A percentile compares a stretch with the other conserved stretches of the same genome.
These are phyloP conservation scores for Euzophera pinguis DNA, from an alignment of 2,888 invertebrate genomes.

Conservation along the genomic window DNA sequence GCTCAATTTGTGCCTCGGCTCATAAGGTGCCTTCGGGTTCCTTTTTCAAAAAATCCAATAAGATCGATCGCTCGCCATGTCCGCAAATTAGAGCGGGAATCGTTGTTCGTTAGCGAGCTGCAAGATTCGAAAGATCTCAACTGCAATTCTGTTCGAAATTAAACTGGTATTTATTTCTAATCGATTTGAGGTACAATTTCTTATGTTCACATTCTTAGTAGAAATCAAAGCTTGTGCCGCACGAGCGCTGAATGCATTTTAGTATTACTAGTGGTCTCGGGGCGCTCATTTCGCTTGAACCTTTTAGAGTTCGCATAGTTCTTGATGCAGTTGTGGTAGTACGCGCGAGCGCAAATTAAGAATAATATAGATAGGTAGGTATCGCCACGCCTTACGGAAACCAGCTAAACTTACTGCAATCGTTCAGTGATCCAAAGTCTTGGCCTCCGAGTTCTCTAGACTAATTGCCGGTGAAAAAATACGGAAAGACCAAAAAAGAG, in stretches of 20 bases:
- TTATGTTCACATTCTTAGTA: conserved; percentile 38
- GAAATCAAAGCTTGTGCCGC: conserved; percentile 64
- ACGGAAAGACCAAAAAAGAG: no score
- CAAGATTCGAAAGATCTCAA: conserved; percentile 35
- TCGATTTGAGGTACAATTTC: conserved; percentile 23
- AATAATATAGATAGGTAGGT: neutral
- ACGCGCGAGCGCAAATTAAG: neutral
- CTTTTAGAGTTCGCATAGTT: conserved; percentile 32
- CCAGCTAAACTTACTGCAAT: no score
- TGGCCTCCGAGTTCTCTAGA: no score
- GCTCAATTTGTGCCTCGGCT: conserved; percentile 74
- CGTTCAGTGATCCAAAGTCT: no score
- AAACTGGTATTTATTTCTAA: conserved; percentile 28
- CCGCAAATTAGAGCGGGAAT: conserved; percentile 78
- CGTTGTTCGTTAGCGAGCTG: conserved; percentile 66
- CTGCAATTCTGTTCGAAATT: conserved; percentile 21
- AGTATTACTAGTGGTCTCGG: conserved; percentile 54
- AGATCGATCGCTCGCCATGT: conserved; percentile 78
- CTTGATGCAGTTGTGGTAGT: neutral
- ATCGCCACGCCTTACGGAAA: no score
- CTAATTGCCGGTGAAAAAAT: no score
- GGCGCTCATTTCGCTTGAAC: conserved; percentile 50
- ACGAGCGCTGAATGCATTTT: conserved; percentile 60
- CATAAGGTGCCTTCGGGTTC: conserved; percentile 62
- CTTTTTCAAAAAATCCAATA: conserved; percentile 76